Evolutionary conservation across 1,140 invertebrate genomes (phyloP).

Genomic region (Chrysomallon squamiferum): DNA sequence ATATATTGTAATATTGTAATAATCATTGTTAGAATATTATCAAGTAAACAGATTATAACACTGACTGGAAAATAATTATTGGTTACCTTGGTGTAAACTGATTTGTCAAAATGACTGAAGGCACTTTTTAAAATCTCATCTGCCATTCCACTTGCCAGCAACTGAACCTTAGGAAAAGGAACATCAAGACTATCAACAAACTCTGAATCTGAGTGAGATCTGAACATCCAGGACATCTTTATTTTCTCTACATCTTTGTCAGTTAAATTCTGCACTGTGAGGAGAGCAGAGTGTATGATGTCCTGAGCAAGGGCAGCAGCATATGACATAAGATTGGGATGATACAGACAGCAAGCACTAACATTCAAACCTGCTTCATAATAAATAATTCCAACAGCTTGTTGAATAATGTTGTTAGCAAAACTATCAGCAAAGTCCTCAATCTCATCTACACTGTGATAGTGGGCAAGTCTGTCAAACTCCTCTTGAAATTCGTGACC

Average conservation of each 20-base stretch:
- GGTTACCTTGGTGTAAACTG: too few relatives aligned
- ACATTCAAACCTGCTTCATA: constrained; percentile 10
- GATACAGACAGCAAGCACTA: too few relatives aligned
- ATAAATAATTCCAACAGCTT: constrained; percentile 27
- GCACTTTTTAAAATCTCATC: constrained; percentile 18
- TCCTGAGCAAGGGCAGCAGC: background rate
- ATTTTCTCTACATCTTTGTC: too few relatives aligned
- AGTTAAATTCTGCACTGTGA: background rate
- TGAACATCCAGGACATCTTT: background rate
- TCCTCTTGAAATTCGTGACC: constrained; percentile 25
- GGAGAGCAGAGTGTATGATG: background rate
- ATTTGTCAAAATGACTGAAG: background rate
- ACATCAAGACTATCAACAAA: constrained; percentile 31
- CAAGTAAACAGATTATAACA: too few relatives aligned
- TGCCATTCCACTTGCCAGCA: constrained; percentile 27
- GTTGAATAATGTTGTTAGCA: constrained; percentile 23
- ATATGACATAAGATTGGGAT: background rate
- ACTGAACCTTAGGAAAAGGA: constrained; percentile 24
- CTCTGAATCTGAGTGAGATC: background rate
- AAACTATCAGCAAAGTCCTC: constrained; percentile 27
- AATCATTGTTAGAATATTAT: too few relatives aligned
- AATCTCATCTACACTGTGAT: constrained; percentile 25
- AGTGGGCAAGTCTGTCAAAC: constrained; percentile 15
- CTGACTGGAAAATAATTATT: too few relatives aligned
- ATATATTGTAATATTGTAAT: too few relatives aligned